A percentile compares a stretch with the other conserved stretches of the same genome.
phyloP scores from a whole-genome alignment of 1,140 invertebrate species.

The Apis laboriosa region DNA sequence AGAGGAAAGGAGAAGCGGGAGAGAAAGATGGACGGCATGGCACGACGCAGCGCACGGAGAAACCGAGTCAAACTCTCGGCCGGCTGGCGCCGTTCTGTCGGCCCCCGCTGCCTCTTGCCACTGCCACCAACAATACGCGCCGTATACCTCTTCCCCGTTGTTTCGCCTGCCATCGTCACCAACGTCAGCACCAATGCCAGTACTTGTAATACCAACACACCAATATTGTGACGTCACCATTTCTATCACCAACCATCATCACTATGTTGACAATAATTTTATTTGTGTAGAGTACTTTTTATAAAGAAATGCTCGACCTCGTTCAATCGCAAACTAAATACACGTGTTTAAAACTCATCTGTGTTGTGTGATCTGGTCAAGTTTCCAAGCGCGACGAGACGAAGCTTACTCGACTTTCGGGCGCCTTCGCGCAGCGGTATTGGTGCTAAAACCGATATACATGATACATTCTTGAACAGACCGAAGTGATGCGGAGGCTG shows the following conservation, averaged over 20 bases:
- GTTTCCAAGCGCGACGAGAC: slow-evolving; percentile 23
- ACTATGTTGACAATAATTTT: slow-evolving; percentile 7
- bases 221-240: neutral
- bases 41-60: slow-evolving; percentile 28
- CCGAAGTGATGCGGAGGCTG: neutral
- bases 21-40: slow-evolving; percentile 42
- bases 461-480: neutral
- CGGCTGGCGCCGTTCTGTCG: slow-evolving; percentile 77
- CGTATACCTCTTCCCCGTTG: slow-evolving; percentile 46
- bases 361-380: slow-evolving; percentile 38
- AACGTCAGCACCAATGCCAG: slow-evolving; percentile 54
- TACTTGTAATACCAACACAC: neutral
- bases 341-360: slow-evolving; percentile 6
- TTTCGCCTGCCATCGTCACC: slow-evolving; percentile 20
- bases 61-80: slow-evolving; percentile 66
- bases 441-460: neutral
- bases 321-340: slow-evolving; percentile 11
- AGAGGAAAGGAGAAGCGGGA: slow-evolving; percentile 11
- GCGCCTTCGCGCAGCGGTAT: neutral
- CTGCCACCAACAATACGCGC: slow-evolving; percentile 69
- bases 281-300: slow-evolving; percentile 28
- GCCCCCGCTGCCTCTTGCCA: slow-evolving; percentile 67
- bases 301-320: slow-evolving; percentile 25
- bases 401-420: slow-evolving; percentile 10
- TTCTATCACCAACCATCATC: neutral